Base-by-base conservation (phyloP, 2,797 vertebrate genomes). In the Cirrhinus mrigala region DNA sequence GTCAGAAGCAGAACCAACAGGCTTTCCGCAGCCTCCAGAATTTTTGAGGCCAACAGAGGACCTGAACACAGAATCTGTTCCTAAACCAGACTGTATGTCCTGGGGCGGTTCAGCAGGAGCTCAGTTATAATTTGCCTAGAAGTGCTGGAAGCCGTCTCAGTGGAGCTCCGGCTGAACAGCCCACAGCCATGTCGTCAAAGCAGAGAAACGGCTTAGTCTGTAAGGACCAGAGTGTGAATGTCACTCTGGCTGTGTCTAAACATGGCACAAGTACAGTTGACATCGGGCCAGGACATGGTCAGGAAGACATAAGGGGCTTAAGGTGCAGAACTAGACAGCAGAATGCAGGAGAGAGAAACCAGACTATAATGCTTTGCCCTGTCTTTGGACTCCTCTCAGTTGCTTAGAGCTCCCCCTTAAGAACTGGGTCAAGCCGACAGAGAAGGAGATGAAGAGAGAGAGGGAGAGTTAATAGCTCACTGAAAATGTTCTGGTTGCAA, bases 211-310 rank as follows among this genome's bases (percentile, higher is more conserved):
- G 71, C n/a, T 64, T 16, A 27, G 77, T 80, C 46, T 82, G 58
- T 58, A 88, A 86, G 4, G 64, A 86, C 60, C 58, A 37, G 64
- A 80, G 79, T 58, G 69, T 71, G 7, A 77, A 70, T 76, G 74
- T 81, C 73, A 22, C 69, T 62, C 50, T 74, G 27, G 27, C 44
- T 73, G 56, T 75, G 52, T 64, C 75, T 79, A 64, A 82, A 70
- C 81, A 22, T 29, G 85, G 66, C 50, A 29, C 74, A 33, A 29
- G 83, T 89, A 83, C 90, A 90, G 83, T 86, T 89, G 81, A 87
- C 91, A 82, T 29, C 29, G 83, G 91, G 92, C 93, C 92, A 93
- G 24, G 27, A 89, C 93, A 90, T 91, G 94, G 93, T 89, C 89
- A 84, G 87, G 91, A 90, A 93, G 92, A 93, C 89, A 91, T 68